Evolutionary conservation across 2,113 vertebrate genomes (phyloP).

Genomic region (Nothoprocta pentlandii): DNA sequence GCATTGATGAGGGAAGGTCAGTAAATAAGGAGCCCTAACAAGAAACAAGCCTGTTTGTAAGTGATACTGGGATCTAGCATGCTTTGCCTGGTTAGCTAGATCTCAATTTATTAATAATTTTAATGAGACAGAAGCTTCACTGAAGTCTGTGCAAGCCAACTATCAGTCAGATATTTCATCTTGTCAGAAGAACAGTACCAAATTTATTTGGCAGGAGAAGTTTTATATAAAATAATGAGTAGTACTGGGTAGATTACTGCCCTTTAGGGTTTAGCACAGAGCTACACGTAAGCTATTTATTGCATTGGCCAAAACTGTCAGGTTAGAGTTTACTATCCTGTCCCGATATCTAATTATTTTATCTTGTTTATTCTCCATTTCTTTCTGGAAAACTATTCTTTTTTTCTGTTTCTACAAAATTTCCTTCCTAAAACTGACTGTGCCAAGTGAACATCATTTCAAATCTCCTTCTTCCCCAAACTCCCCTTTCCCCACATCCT

Average conservation of each 20-base stretch:
- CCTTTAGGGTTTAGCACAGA: not conserved
- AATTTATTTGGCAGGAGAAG: not conserved
- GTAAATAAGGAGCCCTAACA: not conserved
- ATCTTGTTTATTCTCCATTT: not conserved
- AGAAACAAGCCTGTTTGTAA: not conserved
- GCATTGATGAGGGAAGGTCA: not conserved
- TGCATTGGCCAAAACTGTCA: not conserved
- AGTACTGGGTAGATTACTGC: not conserved
- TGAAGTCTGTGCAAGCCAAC: not conserved
- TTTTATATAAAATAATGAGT: not conserved
- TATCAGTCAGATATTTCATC: not conserved
- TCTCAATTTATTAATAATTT: conserved; percentile 15
- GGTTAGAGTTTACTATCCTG: not conserved
- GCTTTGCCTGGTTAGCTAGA: not conserved
- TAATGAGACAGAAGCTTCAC: not conserved
- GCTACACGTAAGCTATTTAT: not conserved
- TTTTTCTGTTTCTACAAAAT: not conserved
- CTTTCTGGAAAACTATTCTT: not conserved
- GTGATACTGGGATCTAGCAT: not conserved
- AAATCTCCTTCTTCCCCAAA: not conserved
- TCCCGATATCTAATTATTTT: not conserved
- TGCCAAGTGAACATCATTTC: not conserved
- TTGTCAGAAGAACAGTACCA: not conserved
- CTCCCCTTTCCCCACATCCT: not conserved
- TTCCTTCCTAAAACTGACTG: not conserved